Base-by-base conservation (phyloP, 2,113 vertebrate genomes). In the Eira barbara region DNA sequence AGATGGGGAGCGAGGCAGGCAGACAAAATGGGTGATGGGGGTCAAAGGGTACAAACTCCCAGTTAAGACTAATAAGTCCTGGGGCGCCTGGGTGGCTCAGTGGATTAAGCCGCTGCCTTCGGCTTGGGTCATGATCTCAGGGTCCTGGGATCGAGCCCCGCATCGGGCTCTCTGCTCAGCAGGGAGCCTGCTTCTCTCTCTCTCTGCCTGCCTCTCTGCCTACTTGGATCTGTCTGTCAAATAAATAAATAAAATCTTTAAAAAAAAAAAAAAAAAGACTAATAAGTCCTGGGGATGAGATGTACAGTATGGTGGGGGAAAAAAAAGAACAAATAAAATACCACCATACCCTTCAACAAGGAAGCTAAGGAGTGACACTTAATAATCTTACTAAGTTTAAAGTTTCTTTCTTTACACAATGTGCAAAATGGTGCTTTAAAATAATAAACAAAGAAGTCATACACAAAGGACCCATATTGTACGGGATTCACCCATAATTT, bases 281-380 rank as follows among this genome's bases (percentile, higher is more conserved):
- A 29, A 2, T 42, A 39, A 52, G 79, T 76, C 55, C 14, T n/a
- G 29, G 74, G 57, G 20, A 47, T n/a, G 23, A 29, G 47, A 63
- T 20, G 23, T 49, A 49, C 17, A 65, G 42, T 31, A 21, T 47
- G 5, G 87, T 63, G 15, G 13, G 42, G 73, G 14, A 18, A 31
- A 4, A 39, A 61, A 82, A 39, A 49, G 23, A 85, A 67, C 21
- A 69, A 97, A 76, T 34, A n/a, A 80, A 90, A 45, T 39, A 23
- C 14, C 10, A 29, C 4, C 18, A 14, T 7, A 10, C 9, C 0
- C n/a, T 91, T 86, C 57, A 47, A 71, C 3, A 21, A 21, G 21
- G 21, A 76, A 73, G 34, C 29, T 61, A 45, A 95, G 25, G 42
- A 86, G n/a, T 15, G 59, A 71, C 6, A 4, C 47, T 79, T 49